These are phyloP conservation scores for Linhomoeus sp. DNA, from an alignment of 2,888 invertebrate genomes.

Conservation along the genomic window DNA sequence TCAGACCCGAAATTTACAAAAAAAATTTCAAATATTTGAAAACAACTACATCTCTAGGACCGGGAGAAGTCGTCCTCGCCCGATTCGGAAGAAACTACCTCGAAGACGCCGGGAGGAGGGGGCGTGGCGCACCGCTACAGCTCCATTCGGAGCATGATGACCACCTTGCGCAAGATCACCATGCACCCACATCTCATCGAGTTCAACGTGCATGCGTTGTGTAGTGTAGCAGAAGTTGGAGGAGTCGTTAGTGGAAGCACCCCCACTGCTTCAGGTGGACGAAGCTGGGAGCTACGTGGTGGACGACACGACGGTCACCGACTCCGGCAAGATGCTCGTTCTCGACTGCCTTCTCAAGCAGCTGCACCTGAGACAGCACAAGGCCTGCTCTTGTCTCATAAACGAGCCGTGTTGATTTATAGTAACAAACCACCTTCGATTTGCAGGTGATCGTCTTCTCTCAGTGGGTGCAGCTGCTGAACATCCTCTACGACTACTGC, in stretches of 20 bases:
- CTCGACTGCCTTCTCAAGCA: slow-evolving; percentile 42
- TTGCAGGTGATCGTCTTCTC: slow-evolving; percentile 45
- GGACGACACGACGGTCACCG: slow-evolving; percentile 37
- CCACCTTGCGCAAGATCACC: slow-evolving; percentile 40
- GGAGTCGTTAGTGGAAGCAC: not conserved
- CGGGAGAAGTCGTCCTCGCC: too few relatives aligned
- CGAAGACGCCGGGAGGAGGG: too few relatives aligned
- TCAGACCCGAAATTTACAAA: too few relatives aligned
- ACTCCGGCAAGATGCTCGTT: slow-evolving; percentile 44
- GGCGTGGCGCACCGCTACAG: not conserved
- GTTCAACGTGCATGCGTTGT: slow-evolving; percentile 27
- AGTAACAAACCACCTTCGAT: too few relatives aligned
- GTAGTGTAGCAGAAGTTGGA: too few relatives aligned
- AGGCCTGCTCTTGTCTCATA: slow-evolving; percentile 17
- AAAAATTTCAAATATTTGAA: not conserved
- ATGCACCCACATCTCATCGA: slow-evolving; percentile 45
- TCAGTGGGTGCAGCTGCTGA: slow-evolving; percentile 42
- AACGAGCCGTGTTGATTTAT: too few relatives aligned
- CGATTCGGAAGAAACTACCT: too few relatives aligned
- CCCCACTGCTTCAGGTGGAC: not conserved
- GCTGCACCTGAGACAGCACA: slow-evolving; percentile 33
- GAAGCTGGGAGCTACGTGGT: slow-evolving; percentile 26
- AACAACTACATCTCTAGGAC: too few relatives aligned
- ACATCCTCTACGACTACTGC: slow-evolving; percentile 46
- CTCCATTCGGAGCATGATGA: slow-evolving; percentile 27